Base-by-base conservation (phyloP, 1,140 invertebrate species). In the Macrosteles quadrilineatus region DNA sequence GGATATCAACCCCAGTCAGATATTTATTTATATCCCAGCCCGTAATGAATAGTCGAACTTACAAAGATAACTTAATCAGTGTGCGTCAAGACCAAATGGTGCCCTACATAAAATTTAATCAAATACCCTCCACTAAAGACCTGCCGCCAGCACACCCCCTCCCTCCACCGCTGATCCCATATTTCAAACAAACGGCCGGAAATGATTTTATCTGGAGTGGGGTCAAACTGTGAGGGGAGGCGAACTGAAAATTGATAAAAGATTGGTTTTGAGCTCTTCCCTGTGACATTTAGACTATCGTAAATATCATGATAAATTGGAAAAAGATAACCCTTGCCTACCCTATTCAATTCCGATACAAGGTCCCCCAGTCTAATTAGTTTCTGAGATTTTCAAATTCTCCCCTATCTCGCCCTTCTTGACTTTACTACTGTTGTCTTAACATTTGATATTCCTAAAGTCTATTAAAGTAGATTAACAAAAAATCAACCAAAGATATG, bases 151-250 rank as follows among this genome's bases (percentile, higher is more conserved):
- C 6, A 17, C n/a, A n/a, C n/a, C 32, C 32, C 32, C 32, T 36
- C 32, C 4, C 47, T 3, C 3, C 6, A 4, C 47, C 47, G 4
- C 47, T 50, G 47, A 50, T 50, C 47, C 47, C 47, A 50, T 50
- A 50, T 50, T 50, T 50, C 47, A 50, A 19, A 50, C 47, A 50
- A 21, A 21, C 47, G 47, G 47, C 47, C 14, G 47, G 47, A 50
- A 21, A 19, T 19, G 47, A 50, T 50, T 17, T 50, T 50, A 50
- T 50, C 47, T 21, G 47, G 47, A 17, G 21, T 17, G 14, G 47
- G 47, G 21, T 50, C 14, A 17, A 50, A 6, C 21, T 4, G 14
- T 50, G 14, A n/a, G 14, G 47, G 21, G n/a, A n/a, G n/a, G 6
- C 14, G 47, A 21, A 21, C 21, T 17, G 47, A 50, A 50, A 50